Evolutionary conservation across 2,113 vertebrate genomes (phyloP).

Genomic region (Phrynosoma blainvillii): DNA sequence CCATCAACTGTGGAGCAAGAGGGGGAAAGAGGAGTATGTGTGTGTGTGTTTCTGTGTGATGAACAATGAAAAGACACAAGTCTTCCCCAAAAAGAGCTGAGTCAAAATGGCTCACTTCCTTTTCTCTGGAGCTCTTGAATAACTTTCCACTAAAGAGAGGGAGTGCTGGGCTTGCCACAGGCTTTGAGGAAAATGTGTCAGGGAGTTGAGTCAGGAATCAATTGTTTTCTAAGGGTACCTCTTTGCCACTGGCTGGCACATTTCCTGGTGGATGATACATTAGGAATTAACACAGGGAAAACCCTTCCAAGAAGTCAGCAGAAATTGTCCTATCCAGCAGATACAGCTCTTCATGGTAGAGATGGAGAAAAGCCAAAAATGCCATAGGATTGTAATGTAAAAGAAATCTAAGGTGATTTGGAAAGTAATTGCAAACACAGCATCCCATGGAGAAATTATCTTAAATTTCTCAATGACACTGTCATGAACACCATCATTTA

Average conservation of each 20-base stretch:
- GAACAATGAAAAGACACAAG: conserved; percentile 6
- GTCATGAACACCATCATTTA: conserved; percentile 3
- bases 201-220: conserved; percentile 22
- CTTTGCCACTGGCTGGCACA: conserved; percentile 22
- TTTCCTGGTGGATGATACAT: conserved; percentile 51
- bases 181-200: conserved; percentile 47
- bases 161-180: conserved; percentile 2
- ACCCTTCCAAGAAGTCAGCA: conserved; percentile 52
- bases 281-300: conserved; percentile 53
- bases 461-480: conserved; percentile 60
- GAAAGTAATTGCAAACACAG: conserved; percentile 6
- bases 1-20: background rate
- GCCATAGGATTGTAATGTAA: conserved; percentile 51
- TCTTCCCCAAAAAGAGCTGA: background rate
- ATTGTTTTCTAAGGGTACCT: conserved; percentile 35
- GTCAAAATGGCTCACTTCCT: background rate
- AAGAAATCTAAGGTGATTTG: conserved; percentile 2
- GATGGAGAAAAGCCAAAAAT: conserved; percentile 55
- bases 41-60: too few species aligned
- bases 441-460: conserved; percentile 63
- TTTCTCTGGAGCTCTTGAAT: conserved; percentile 2
- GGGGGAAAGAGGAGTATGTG: background rate
- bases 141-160: rapidly evolving
- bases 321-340: conserved; percentile 54
- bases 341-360: conserved; percentile 61